Base-by-base conservation (phyloP, 2,888 invertebrate species). In the Cephus pygmeus region DNA sequence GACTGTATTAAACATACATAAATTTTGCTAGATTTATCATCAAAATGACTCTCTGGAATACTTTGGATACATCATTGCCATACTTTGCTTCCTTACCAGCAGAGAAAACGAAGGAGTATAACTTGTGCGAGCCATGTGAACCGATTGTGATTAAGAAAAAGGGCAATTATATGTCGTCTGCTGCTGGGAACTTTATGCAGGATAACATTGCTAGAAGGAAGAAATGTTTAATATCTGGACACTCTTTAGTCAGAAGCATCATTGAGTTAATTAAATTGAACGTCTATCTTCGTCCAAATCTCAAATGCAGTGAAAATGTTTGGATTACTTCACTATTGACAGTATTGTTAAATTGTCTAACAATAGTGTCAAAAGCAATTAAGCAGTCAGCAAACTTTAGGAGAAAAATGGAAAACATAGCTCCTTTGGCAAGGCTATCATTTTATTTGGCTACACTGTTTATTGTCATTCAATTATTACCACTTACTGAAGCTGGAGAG, bases 331-430 rank as follows among this genome's bases (percentile, higher is more conserved):
- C 80, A 69, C 79, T 75, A n/a, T 79, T 84, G 81, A 84, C 84
- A 82, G 84, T 87, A 83, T 86, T 87, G 82, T 85, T 85, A 80
- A 85, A 87, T 83, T 85, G 87, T 87, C 83, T 84, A 83, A 86
- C 84, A 79, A 83, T 81, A 79, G 81, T 82, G 75, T 79, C 83
- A 82, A 83, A 82, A 75, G 78, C 84, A 79, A 83, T 80, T 81
- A 81, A 86, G 80, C 87, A 83, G 82, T 83, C 84, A 31, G 82
- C 81, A 76, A 83, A 83, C 78, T 79, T 83, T 40, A 83, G 81
- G 69, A 84, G 79, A 77, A 85, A 82, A 78, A 81, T 85, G 80
- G 79, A 80, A 79, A 83, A 79, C 71, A 77, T 85, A 69, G 76
- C 81, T 69, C 83, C 83, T 78, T 83, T 87, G 69, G 81, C 86